These are phyloP conservation scores for Pristionchus japonicus DNA, from an alignment of 2,888 invertebrate species.

Conservation along the genomic window DNA sequence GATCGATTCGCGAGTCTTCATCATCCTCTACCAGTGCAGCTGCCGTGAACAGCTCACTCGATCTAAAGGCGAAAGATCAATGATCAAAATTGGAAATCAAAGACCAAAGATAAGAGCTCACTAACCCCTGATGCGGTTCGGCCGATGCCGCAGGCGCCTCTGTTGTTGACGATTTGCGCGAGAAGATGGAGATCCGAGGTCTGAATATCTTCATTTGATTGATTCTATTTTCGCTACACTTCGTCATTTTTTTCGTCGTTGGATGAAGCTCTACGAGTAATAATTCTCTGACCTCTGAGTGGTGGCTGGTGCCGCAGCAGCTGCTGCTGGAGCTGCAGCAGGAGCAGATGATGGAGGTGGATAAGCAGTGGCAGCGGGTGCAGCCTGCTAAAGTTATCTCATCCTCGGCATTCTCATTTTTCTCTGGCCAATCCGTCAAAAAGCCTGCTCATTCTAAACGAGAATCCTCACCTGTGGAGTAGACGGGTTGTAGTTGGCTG, in stretches of 20 bases:
- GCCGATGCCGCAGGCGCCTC: neutral
- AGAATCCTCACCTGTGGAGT: neutral
- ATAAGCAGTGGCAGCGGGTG: neutral
- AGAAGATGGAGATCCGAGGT: conserved; percentile 24
- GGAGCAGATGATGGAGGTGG: neutral
- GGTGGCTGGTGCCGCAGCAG: neutral
- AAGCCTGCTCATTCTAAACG: neutral
- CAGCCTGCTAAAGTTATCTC: neutral
- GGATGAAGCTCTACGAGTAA: neutral
- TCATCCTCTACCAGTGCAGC: neutral
- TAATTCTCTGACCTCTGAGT: neutral
- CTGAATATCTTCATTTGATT: neutral
- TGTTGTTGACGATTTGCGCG: conserved; percentile 15
- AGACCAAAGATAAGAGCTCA: too few species aligned
- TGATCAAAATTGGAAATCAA: neutral
- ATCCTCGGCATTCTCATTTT: too few species aligned
- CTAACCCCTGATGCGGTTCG: conserved; percentile 6
- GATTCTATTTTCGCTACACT: neutral
- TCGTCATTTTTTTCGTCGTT: neutral
- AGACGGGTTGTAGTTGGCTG: neutral
- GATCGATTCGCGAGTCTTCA: neutral
- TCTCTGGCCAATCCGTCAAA: too few species aligned
- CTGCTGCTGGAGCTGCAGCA: neutral
- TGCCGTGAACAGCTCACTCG: conserved; percentile 18
- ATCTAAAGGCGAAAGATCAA: neutral